A percentile compares a stretch with the other conserved stretches of the same genome.
Conservation (phyloP, 2,113 vertebrate species). For the Tyrannus savana region DNA sequence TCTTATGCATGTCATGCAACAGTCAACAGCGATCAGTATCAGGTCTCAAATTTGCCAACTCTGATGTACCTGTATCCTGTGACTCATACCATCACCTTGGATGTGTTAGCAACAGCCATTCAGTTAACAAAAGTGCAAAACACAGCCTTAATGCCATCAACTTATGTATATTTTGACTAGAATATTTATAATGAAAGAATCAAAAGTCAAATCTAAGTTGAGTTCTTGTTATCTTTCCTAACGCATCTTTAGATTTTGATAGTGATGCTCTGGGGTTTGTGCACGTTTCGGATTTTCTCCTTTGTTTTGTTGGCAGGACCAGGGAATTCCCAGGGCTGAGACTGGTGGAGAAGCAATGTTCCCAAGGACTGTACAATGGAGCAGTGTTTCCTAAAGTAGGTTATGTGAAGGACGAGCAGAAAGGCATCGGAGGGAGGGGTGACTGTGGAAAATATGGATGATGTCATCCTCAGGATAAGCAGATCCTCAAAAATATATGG, state of each 20-base stretch:
- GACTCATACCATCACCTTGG: not conserved
- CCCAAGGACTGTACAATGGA: slow-evolving; percentile 49
- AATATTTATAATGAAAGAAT: not conserved
- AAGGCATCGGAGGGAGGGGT: slow-evolving; percentile 20
- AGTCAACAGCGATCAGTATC: not conserved
- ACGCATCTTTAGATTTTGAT: not conserved
- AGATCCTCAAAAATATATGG: not conserved
- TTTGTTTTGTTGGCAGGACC: slow-evolving; percentile 21
- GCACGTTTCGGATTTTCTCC: not conserved
- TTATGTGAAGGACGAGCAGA: slow-evolving; percentile 36
- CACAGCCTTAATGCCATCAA: not conserved
- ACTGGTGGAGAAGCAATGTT: not conserved
- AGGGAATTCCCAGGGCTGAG: slow-evolving; percentile 7
- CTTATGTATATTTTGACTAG: not conserved
- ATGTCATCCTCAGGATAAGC: slow-evolving; percentile 25
- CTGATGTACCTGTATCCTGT: not conserved
- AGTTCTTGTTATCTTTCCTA: not conserved
- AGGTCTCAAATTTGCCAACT: not conserved
- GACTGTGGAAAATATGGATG: slow-evolving; percentile 17
- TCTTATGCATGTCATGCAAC: not conserved
- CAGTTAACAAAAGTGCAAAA: not conserved
- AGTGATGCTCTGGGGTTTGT: not conserved
- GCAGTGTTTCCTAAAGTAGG: slow-evolving; percentile 57
- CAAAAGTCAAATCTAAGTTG: not conserved
- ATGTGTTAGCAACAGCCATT: not conserved